Conservation (phyloP, 64 coral and sea anemone species). For the Pocillopora verrucosa region DNA sequence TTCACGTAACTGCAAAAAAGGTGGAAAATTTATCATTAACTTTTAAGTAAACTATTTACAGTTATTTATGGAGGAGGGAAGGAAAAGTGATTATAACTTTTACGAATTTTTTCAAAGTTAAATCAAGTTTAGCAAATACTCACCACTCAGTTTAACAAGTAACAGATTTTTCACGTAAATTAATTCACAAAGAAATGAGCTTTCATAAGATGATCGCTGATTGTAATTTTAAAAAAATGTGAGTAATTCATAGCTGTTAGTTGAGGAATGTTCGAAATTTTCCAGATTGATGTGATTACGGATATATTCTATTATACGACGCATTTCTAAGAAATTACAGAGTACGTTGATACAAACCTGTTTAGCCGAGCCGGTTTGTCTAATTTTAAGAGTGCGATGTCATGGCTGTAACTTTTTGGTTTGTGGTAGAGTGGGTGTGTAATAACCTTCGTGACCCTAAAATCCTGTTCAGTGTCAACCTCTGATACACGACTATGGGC, state of each 20-base stretch:
- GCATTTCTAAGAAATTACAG: neutral
- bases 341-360: neutral
- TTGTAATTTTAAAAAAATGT: too few species aligned
- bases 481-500: conserved; percentile 28
- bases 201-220: too few species aligned
- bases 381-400: conserved; percentile 60
- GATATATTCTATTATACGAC: too few species aligned
- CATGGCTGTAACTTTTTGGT: conserved; percentile 27
- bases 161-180: too few species aligned
- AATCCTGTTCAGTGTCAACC: conserved; percentile 46
- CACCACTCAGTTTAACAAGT: too few species aligned
- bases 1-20: neutral
- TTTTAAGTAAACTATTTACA: neutral
- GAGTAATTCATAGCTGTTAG: too few species aligned
- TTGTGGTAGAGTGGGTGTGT: conserved; percentile 34
- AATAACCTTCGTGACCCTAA: conserved; percentile 36
- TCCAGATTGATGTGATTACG: too few species aligned
- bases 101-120: too few species aligned
- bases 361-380: conserved; percentile 28
- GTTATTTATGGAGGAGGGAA: neutral
- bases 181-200: too few species aligned
- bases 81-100: neutral
- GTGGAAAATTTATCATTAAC: neutral
- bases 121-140: too few species aligned
- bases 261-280: too few species aligned